These are phyloP conservation scores for Cotesia vestalis DNA, from an alignment of 1,140 invertebrate genomes.

Conservation along the genomic window DNA sequence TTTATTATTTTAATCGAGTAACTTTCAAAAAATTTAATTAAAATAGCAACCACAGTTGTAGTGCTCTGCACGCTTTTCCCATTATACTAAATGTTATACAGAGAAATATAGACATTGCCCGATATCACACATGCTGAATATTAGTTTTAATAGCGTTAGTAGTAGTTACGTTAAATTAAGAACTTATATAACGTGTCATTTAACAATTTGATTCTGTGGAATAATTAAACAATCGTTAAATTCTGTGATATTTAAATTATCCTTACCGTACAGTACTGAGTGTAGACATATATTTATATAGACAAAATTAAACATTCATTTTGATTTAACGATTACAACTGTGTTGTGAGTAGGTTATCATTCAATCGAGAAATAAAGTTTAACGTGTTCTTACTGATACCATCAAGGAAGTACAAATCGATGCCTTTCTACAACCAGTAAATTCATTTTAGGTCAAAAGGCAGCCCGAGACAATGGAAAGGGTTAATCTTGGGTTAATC, in stretches of 20 bases:
- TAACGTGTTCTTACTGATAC: slow-evolving; percentile 3
- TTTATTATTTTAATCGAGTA: neutral
- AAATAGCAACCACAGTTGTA: neutral
- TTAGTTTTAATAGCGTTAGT: too few relatives aligned
- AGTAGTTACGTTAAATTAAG: too few relatives aligned
- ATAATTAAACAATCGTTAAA: too few relatives aligned
- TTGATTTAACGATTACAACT: too few relatives aligned
- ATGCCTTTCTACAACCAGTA: slow-evolving; percentile 9
- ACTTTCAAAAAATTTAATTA: slow-evolving; percentile 1
- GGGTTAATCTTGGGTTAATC: slow-evolving; percentile 18
- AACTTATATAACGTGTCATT: too few relatives aligned
- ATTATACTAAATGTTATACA: neutral
- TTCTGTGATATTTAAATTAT: too few relatives aligned
- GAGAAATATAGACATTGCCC: neutral
- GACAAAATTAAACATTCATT: too few relatives aligned
- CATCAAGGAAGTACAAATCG: slow-evolving; percentile 15
- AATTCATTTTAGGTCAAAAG: slow-evolving; percentile 11
- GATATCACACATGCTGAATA: neutral
- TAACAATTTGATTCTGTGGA: too few relatives aligned
- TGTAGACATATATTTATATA: too few relatives aligned
- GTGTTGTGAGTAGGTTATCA: too few relatives aligned
- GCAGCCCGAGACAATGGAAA: slow-evolving; percentile 1
- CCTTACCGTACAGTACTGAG: too few relatives aligned
- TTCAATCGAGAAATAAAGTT: neutral
- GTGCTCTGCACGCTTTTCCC: neutral